A percentile compares a stretch with the other conserved stretches of the same genome.
Evolutionary conservation across 2,797 vertebrate genomes (phyloP).

Genomic region (Psittacula echo): DNA sequence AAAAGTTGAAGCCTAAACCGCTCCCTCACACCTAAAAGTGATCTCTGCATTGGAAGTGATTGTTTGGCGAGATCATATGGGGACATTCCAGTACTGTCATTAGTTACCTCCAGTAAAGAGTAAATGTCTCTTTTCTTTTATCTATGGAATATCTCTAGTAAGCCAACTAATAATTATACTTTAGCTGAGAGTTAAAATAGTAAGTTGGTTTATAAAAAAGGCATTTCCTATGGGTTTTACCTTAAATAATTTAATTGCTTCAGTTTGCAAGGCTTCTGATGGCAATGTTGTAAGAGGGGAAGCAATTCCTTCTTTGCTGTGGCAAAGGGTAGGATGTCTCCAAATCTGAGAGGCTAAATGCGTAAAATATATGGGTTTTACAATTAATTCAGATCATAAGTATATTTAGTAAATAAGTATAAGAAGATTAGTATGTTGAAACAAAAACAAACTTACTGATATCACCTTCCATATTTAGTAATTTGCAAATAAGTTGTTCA

Average conservation of each 20-base stretch:
- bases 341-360: slow-evolving; percentile 89
- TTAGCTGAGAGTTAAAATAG: background rate
- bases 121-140: background rate
- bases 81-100: background rate
- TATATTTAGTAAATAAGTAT: background rate
- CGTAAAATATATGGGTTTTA: slow-evolving; percentile 5
- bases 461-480: slow-evolving; percentile 89
- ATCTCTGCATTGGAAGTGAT: background rate
- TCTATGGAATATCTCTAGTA: background rate
- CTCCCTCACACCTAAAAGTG: background rate
- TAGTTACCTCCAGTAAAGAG: background rate
- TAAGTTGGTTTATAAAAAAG: background rate
- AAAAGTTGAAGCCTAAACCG: background rate
- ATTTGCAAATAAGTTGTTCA: slow-evolving; percentile 92
- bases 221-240: slow-evolving; percentile 70
- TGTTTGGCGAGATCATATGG: background rate
- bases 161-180: background rate
- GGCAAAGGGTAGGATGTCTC: slow-evolving; percentile 91
- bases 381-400: background rate
- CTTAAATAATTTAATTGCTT: slow-evolving; percentile 98
- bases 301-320: slow-evolving; percentile 92
- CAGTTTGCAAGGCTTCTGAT: slow-evolving; percentile 95
- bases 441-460: slow-evolving; percentile 80
- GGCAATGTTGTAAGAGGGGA: slow-evolving; percentile 93
- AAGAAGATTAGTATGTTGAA: background rate